These are phyloP conservation scores for Siderastrea siderea DNA, from an alignment of 92 coral and sea anemone species.

Conservation along the genomic window DNA sequence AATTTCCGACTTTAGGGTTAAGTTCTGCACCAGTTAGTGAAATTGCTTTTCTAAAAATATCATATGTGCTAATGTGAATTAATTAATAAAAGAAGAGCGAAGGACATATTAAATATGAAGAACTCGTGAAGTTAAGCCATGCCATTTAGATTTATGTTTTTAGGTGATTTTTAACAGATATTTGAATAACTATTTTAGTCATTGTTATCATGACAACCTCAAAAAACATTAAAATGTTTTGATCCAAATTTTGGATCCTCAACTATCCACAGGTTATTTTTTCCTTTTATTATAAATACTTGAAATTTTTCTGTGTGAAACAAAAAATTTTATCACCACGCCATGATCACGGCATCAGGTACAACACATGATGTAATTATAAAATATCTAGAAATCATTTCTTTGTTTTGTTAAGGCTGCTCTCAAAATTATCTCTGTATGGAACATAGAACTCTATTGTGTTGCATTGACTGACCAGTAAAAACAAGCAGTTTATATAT, in stretches of 20 bases:
- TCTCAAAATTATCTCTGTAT: too few species aligned
- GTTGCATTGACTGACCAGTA: too few species aligned
- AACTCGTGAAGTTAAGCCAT: too few species aligned
- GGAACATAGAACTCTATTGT: too few species aligned
- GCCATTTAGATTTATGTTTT: background rate
- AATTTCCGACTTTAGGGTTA: too few species aligned
- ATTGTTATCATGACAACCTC: constrained; percentile 15
- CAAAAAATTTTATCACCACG: background rate
- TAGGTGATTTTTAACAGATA: background rate
- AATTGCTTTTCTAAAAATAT: too few species aligned
- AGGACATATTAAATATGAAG: too few species aligned
- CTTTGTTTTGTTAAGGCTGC: background rate
- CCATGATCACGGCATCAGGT: background rate
- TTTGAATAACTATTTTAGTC: constrained; percentile 1
- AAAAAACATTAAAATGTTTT: too few species aligned
- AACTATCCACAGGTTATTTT: background rate
- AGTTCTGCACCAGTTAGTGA: too few species aligned
- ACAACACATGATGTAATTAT: background rate
- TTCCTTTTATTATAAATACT: background rate
- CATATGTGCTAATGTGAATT: too few species aligned
- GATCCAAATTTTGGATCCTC: background rate
- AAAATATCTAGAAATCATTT: background rate
- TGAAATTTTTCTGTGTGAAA: background rate
- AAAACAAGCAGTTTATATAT: too few species aligned
- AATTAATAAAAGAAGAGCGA: too few species aligned